Base-by-base conservation (phyloP, 1,140 invertebrate genomes). In the Achatina immaculata region DNA sequence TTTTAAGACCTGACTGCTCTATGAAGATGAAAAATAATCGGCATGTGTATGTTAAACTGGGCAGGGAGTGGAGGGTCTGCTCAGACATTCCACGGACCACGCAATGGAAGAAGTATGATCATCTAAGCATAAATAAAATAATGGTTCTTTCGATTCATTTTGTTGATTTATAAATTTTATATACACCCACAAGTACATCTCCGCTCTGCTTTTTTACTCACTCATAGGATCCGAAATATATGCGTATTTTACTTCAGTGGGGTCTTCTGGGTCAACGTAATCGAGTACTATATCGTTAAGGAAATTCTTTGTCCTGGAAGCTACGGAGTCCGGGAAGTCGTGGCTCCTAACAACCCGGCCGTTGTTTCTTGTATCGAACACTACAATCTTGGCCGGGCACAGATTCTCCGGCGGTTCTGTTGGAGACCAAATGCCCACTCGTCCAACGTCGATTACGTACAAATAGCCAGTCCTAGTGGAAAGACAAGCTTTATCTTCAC, bases 391-490 rank as follows among this genome's bases (percentile, higher is more conserved):
- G 3, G 71, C 38, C 28, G 71, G 71, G 24, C 71, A 73, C 43
- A 73, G 31, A 31, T 73, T 73, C 6, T 31, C n/a, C 11, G 71
- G 14, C 3, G 71, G 71, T 21, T 51, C 11, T 9, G 58, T 62
- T 7, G 38, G 38, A 51, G 71, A 45, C 42, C 38, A 43, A 16
- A 73, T 45, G 2, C 71, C 71, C 11, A 73, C 71, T 45, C 71
- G 16, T 34, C 71, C 71, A 45, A 73, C 71, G 31, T 73, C 71
- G 16, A 73, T 73, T 2, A 73, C 71, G n/a, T 73, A 73, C 14
- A 73, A 45, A 19, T 62, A 62, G 4, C 58, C 58, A 62, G 58
- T 62, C 31, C 58, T 62, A 21, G 14, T 19, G 24, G 19, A 48
- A 58, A n/a, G 21, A 14, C n/a, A 58, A 14, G n/a, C 6, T 58